Base-by-base conservation (phyloP, 30 jellyfish, hydroid and myxozoan species). In the Turritopsis rubra region DNA sequence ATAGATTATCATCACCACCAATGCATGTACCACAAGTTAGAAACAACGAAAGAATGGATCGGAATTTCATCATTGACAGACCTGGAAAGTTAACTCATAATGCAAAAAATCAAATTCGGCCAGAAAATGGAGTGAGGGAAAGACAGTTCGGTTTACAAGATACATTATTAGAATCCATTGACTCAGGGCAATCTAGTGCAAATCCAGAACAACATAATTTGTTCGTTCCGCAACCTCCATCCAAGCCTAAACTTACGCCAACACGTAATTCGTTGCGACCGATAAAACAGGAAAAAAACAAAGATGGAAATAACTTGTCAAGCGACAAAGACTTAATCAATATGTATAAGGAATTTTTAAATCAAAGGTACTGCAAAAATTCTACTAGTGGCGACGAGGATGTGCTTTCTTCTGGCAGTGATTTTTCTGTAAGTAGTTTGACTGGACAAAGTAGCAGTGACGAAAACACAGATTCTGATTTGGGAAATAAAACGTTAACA, bases 381-480 rank as follows among this genome's bases (percentile, higher is more conserved):
- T 16, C 28, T 13, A 30, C 22, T 5, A 27, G 65, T 66, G 53
- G 25, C 20, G 23, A 21, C 17, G 86, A 82, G 20, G 28, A 18
- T 20, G 88, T 27, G 18, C 52, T 0, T 23, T 82, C 85, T 20
- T 25, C 94, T 1, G 88, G 28, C 21, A 71, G 87, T 18, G 93
- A 75, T 16, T 84, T 72, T 21, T 72, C 82, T 41, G 72, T 84
- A 21, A 90, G 97, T 75, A 70, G 93, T n/a, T 82, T 89, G 22
- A 87, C 85, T 16, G 88, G 90, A 53, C 75, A 89, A 53, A 71
- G 81, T 29, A 83, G 89, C 25, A 83, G 83, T 25, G 90, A 84
- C n/a, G 94, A 83, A 21, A 87, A 76, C n/a, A 41, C 60, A 41
- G 60, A 41, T 41, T 41, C 9, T 41, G 89, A 89, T 65, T 28